Evolutionary conservation across 2,113 vertebrate genomes (phyloP), one percentile per base, ranked within the genome.

Genomic region (Pristiophorus japonicus): DNA sequence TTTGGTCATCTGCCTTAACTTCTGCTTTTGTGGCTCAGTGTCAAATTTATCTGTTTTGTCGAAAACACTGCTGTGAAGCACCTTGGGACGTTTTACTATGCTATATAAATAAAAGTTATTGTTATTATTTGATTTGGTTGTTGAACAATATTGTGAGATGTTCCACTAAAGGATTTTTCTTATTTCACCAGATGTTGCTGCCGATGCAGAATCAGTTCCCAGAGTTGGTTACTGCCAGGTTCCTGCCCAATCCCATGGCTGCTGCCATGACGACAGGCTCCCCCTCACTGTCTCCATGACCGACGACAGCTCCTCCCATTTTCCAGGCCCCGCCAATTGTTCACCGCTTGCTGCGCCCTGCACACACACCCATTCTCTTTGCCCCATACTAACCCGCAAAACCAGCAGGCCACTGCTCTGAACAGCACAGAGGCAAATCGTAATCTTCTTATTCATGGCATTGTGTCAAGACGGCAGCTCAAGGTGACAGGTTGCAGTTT

Each of bases 341-440:
- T 96, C 98, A 98, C 95, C 97, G 98, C 95, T 97, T 99, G 95
- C 97, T 99, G 96, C 98, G 98, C 97, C 98, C 98, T 0, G 98
- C 98, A 45, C 98, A 98, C n/a, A 98, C 98, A 96, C 98, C 98
- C 95, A 99, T 99, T 96, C 98, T 99, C 96, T 99, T 99, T 97
- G 98, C 98, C 85, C 98, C 98, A 5, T 99, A 99, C 97, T 99
- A 98, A 99, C 96, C 8, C 66, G 63, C 22, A 55, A 96, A 47
- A 45, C 30, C 3, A 55, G 27, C 27, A 55, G 27, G n/a, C 75
- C 12, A 51, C 51, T 51, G 51, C 51, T 81, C 14, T 42, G 42
- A 6, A 45, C 81, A 7, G 20, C n/a, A 34, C 51, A 55, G 11
- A 14, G 12, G 27, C 16, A 30, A 59, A 55, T 16, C 27, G 16